Evolutionary conservation across 2,113 vertebrate genomes (phyloP).

Genomic region (Pungitius pungitius): DNA sequence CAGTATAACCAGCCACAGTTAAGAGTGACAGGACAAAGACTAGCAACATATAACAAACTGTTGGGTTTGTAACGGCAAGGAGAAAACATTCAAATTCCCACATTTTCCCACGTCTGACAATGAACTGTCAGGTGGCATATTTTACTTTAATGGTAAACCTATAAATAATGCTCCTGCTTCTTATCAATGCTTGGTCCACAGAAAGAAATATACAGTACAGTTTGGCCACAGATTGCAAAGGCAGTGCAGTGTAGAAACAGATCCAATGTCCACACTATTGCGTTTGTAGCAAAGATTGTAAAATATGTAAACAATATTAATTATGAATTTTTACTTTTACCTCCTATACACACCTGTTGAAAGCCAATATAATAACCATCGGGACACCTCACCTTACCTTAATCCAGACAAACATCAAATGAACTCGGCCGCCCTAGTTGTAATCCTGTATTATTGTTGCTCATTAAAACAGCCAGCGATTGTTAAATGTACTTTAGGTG

Average conservation of each 20-base stretch:
- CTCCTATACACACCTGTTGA: neutral
- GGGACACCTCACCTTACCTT: constrained; percentile 27
- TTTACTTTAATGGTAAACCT: neutral
- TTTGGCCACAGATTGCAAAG: neutral
- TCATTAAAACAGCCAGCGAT: constrained; percentile 13
- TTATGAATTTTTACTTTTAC: neutral
- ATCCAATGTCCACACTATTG: neutral
- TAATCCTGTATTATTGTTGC: neutral
- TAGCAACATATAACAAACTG: too few species aligned
- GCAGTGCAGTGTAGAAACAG: neutral
- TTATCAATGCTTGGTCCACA: neutral
- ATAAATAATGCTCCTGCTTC: neutral
- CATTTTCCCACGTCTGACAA: too few species aligned
- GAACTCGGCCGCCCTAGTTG: neutral
- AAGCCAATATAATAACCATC: neutral
- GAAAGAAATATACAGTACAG: neutral
- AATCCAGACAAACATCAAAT: constrained; percentile 19
- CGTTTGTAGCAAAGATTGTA: neutral
- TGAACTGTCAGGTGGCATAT: neutral
- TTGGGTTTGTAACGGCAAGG: too few species aligned
- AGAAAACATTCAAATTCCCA: too few species aligned
- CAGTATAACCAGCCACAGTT: neutral
- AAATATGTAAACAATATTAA: neutral
- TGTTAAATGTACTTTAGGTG: neutral
- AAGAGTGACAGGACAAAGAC: neutral